Base-by-base conservation (phyloP, 2,888 invertebrate genomes). In the Agrotis segetum region DNA sequence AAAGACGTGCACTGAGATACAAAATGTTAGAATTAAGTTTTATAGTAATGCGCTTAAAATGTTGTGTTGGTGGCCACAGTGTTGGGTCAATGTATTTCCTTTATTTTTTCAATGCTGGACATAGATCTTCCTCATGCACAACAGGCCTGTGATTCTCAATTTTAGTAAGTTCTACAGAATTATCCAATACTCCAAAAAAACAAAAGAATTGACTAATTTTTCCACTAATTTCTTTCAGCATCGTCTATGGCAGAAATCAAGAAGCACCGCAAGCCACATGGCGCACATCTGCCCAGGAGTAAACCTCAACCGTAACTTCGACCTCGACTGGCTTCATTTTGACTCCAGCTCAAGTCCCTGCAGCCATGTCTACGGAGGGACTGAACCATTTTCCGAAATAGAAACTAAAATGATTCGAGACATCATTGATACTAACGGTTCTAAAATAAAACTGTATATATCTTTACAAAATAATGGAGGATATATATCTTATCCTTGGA, bases 251-350 rank as follows among this genome's bases (percentile, higher is more conserved):
- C 96, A 97, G 5, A 98, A 98, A 89, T 97, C 97, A 0, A 94
- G 97, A 1, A 96, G 97, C n/a, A 93, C 92, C 0, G 86, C 82
- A 24, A 92, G 88, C 53, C 87, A 93, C 24, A 77, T 88, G 0
- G 94, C 92, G 16, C 67, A 89, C 0, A 85, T 90, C 0, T 98
- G 98, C 82, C 92, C 93, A 1, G 98, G 98, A 1, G 97, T 97
- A 0, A 98, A 98, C 90, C 96, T 97, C 4, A 98, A 98, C 88
- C 94, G 98, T 4, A 98, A 98, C 90, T 98, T 98, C 83, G 97
- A 96, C 65, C 96, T 97, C 72, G 96, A 97, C 75, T 98, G 98
- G 98, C 97, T 96, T 90, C 94, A 92, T 91, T 96, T 92, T 65
- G 97, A 97, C 63, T 96, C 97, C 5, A 97, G 97, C 69, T 90